Percentiles rank a stretch among this genome's conserved stretches.
phyloP scores from a whole-genome alignment of 2,888 invertebrate genomes.

The Amphipoea lucens region DNA sequence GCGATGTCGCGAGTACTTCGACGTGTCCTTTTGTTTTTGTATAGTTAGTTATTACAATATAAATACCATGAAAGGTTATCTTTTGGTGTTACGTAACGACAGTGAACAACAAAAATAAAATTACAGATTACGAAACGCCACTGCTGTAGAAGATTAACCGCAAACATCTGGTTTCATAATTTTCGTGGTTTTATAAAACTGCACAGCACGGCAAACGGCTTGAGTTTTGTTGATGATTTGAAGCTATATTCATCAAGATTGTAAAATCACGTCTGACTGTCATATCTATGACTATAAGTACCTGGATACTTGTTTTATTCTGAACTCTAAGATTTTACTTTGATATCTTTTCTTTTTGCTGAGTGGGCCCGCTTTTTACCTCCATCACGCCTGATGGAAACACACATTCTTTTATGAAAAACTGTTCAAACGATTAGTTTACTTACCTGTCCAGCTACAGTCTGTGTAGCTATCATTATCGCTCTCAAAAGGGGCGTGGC shows the following conservation, averaged over 20 bases:
- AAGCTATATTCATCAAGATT: slow-evolving; percentile 2
- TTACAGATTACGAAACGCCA: slow-evolving; percentile 28
- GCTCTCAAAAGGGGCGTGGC: slow-evolving; percentile 91
- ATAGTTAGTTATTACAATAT: not conserved
- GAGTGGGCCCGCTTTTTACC: not conserved
- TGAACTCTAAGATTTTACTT: not conserved
- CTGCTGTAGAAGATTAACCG: slow-evolving; percentile 26
- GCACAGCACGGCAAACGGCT: not conserved
- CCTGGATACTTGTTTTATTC: not conserved
- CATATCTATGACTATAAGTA: not conserved
- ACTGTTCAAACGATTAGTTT: not conserved
- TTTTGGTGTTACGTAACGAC: not conserved
- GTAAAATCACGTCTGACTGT: not conserved
- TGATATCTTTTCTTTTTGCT: not conserved
- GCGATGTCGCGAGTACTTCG: not conserved
- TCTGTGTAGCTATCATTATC: slow-evolving; percentile 91
- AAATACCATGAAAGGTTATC: not conserved
- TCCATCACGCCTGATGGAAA: not conserved
- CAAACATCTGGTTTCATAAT: slow-evolving; percentile 35
- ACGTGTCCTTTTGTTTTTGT: not conserved
- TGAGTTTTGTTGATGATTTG: slow-evolving; percentile 12
- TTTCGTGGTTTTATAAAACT: slow-evolving; percentile 31
- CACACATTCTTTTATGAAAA: not conserved
- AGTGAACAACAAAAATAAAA: slow-evolving; percentile 6
- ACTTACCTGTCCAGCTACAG: slow-evolving; percentile 77